phyloP scores from a whole-genome alignment of 2,888 invertebrate genomes.

The Merodon equestris region DNA sequence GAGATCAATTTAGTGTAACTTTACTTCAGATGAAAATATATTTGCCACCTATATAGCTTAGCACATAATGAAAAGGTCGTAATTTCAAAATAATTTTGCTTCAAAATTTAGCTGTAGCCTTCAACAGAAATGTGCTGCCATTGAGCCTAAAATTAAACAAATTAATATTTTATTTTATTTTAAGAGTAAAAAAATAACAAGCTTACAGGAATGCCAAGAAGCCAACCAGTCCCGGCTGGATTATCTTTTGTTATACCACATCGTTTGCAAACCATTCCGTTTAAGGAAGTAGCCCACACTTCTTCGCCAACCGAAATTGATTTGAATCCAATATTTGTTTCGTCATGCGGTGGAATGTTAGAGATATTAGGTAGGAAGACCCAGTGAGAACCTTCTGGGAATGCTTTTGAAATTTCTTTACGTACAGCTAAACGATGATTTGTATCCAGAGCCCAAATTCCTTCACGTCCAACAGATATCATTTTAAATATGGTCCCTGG shows the following conservation, averaged over 20 bases:
- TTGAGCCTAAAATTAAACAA: constrained; percentile 79
- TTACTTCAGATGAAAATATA: no score
- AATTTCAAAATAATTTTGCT: no score
- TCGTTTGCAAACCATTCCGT: constrained; percentile 85
- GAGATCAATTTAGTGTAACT: no score
- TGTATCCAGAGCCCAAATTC: constrained; percentile 90
- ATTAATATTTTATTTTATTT: constrained; percentile 16
- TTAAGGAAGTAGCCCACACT: constrained; percentile 88
- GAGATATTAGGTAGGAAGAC: constrained; percentile 83
- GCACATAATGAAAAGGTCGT: no score
- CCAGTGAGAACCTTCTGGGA: constrained; percentile 93
- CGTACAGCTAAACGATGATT: constrained; percentile 87
- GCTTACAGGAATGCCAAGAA: constrained; percentile 81
- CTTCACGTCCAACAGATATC: constrained; percentile 85
- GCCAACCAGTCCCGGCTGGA: constrained; percentile 90
- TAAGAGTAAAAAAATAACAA: constrained; percentile 1
- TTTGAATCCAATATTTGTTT: constrained; percentile 82
- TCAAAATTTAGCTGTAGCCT: constrained; percentile 66
- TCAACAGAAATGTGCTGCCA: constrained; percentile 79
- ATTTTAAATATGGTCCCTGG: constrained; percentile 85
- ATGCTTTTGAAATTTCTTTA: constrained; percentile 86
- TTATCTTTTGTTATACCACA: constrained; percentile 86
- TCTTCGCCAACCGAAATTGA: constrained; percentile 86
- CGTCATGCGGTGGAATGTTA: constrained; percentile 81
- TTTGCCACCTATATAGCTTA: no score